A percentile compares a stretch with the other conserved stretches of the same genome.
phyloP scores from a whole-genome alignment of 2,113 vertebrate genomes.

The Anoplopoma fimbria region DNA sequence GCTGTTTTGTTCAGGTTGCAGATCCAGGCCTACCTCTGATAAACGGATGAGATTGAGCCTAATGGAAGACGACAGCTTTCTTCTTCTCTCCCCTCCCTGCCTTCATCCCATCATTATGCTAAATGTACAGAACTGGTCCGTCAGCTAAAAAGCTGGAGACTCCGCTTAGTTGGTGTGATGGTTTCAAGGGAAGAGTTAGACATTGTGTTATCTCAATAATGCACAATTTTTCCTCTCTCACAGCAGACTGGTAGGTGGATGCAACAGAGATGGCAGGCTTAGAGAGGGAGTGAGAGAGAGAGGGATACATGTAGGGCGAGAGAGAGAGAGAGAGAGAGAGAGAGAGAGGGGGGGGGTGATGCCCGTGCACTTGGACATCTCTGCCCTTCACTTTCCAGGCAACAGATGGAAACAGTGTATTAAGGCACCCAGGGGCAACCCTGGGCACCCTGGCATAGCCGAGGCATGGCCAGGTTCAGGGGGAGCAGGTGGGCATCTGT shows the following conservation, averaged over 20 bases:
- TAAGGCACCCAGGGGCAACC: conserved; percentile 84
- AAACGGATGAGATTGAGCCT: conserved; percentile 75
- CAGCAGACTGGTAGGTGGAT: conserved; percentile 47
- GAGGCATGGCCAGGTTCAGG: conserved; percentile 82
- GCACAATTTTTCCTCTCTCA: conserved; percentile 61
- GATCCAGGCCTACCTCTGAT: conserved; percentile 72
- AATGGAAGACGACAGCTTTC: conserved; percentile 76
- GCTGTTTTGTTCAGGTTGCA: conserved; percentile 64
- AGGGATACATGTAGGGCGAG: not conserved
- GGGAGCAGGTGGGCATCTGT: conserved; percentile 88
- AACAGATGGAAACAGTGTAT: conserved; percentile 87
- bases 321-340: not conserved
- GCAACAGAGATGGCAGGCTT: conserved; percentile 47
- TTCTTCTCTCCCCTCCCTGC: conserved; percentile 63
- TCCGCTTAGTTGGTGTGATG: conserved; percentile 54
- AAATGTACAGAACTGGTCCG: conserved; percentile 71
- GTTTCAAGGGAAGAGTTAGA: conserved; percentile 56
- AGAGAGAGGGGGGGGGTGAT: conserved; percentile 23
- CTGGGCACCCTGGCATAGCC: conserved; percentile 79
- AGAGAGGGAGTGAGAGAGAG: conserved; percentile 27
- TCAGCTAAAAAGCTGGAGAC: conserved; percentile 67
- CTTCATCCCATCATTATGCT: conserved; percentile 67
- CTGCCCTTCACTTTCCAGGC: conserved; percentile 84
- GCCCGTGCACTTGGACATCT: conserved; percentile 74
- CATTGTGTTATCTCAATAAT: conserved; percentile 64